Base-by-base conservation (phyloP, 2,113 vertebrate genomes). In the Nestor notabilis region DNA sequence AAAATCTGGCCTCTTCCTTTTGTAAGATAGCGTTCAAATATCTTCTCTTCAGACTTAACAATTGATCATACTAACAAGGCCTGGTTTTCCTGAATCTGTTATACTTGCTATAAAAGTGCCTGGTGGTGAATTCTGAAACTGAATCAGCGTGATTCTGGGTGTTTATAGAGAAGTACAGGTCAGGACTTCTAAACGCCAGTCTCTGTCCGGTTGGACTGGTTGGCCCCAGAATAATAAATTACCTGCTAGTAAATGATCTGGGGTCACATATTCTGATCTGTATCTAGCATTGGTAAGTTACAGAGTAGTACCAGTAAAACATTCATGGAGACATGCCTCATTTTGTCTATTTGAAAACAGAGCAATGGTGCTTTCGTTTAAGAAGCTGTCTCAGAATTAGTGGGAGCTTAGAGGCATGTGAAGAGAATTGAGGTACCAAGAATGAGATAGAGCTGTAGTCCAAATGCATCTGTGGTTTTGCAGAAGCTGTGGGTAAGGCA, bases 241-340 rank as follows among this genome's bases (percentile, higher is more conserved):
- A n/a, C 35, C 23, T 89, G n/a, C n/a, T 74, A 3, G 50, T 86
- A 83, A 50, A 27, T 70, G 13, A 56, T 86, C 31, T 76, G 39
- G 7, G 77, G 13, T 77, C 3, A 11, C 23, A 8, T 65, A 77
- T 86, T 88, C 58, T 83, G 44, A 44, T 83, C 58, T 77, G 13
- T 80, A 65, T 72, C n/a, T 74, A 56, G 39, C 27, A 31, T 35
- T 43, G 28, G 6, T 46, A 86, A 39, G 5, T 58, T 89, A 46
- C 9, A 46, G 68, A 56, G 35, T 53, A 53, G 31, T 43, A 66
- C 15, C 46, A 37, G 46, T 74, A 83, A 76, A 89, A 35, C 14
- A 14, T 49, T 56, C 7, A 7, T 20, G 53, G 46, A 89, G 55
- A 55, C 1, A 2, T 58, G 21, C 20, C 17, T 88, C 0, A 0